Evolutionary conservation across 2,113 vertebrate genomes (phyloP), one percentile per base, ranked within the genome.

Genomic region (Diglossa brunneiventris): DNA sequence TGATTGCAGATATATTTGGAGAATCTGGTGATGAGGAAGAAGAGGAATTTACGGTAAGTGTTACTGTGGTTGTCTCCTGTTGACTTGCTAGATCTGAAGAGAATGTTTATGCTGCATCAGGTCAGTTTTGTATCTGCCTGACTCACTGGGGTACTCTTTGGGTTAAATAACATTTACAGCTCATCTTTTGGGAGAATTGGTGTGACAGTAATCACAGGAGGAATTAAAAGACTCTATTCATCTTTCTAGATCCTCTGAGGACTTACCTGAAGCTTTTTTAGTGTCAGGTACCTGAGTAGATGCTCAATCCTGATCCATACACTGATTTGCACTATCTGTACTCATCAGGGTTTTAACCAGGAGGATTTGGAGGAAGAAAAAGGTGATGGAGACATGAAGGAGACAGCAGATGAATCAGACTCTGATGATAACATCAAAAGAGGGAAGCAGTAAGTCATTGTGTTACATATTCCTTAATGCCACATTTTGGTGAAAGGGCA

Each of bases 1-100:
- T 99, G 97, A 99, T 99, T 44, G 99, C 99, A 41, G 99, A 99
- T 96, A 99, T 99, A 97, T 99, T 99, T 92, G 99, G 99, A 73
- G 99, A 99, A 97, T 99, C 99, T 42, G 99, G 99, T 53, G 99
- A 99, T 95, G 99, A 99, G 95, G 99, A 99, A 61, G 99, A 98
- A 78, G 99, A 99, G 91, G 99, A 99, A 97, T 99, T 99, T 97
- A 99, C 99, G 13, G 99, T 99, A 97, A 97, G 98, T 97, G 73
- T 82, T 87, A 31, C 13, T 59, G n/a, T 90, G 46, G 18, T 75
- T 59, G 6, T 77, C 11, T 73, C 12, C 18, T 49, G 7, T 30
- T 89, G 22, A 15, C 22, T 74, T 86, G 52, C 11, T 66, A 44
- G 28, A 11, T 50, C 2, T 68, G 24, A 30, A 46, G n/a, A 39